phyloP scores from a whole-genome alignment of 2,113 vertebrate species.

The Callipepla squamata region DNA sequence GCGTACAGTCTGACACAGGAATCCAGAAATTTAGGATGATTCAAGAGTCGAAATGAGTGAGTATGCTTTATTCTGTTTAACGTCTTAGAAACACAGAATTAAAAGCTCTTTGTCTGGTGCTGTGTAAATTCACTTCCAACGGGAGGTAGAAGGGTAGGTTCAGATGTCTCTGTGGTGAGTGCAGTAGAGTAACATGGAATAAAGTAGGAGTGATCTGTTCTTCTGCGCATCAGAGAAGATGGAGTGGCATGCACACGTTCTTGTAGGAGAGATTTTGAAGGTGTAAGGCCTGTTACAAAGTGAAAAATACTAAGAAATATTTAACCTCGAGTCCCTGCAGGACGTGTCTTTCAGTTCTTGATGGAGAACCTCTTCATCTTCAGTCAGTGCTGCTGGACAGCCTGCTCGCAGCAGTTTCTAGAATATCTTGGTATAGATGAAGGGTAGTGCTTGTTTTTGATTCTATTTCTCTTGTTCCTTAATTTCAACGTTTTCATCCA shows the following conservation, averaged over 20 bases:
- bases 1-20: neutral
- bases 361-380: conserved; percentile 21
- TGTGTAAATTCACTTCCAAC: neutral
- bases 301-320: neutral
- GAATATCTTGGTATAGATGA: neutral
- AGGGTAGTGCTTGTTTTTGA: neutral
- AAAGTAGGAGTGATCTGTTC: neutral
- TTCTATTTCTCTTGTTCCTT: neutral
- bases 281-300: neutral
- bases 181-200: neutral
- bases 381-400: conserved; percentile 23
- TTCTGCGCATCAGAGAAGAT: neutral
- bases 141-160: rapidly evolving
- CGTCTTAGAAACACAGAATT: neutral
- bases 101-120: neutral
- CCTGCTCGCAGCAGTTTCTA: neutral
- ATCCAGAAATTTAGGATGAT: conserved; percentile 9
- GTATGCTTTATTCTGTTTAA: neutral
- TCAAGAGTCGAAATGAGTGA: conserved; percentile 35
- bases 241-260: neutral
- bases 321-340: neutral
- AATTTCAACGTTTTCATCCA: neutral
- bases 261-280: neutral
- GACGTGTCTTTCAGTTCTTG: conserved; percentile 5
- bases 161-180: neutral